Conservation (phyloP, 2,797 vertebrate species). For the Lateolabrax maculatus region DNA sequence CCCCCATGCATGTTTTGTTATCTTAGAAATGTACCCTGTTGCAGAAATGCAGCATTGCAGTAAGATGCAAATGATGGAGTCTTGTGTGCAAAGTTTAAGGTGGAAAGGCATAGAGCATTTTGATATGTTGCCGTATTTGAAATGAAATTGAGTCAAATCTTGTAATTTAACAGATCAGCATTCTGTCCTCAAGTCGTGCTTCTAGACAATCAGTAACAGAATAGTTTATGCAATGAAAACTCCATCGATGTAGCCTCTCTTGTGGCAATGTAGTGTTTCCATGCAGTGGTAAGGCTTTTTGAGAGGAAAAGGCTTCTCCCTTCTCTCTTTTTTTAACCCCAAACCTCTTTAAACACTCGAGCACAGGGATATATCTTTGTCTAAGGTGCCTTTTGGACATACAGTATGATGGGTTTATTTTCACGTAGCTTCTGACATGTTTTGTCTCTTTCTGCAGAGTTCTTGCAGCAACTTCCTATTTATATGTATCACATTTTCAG, state of each 20-base stretch:
- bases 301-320: constrained; percentile 35
- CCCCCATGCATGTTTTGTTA: constrained; percentile 59
- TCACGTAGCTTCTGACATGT: constrained; percentile 48
- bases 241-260: constrained; percentile 61
- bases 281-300: constrained; percentile 44
- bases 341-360: constrained; percentile 52
- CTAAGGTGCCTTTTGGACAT: constrained; percentile 84
- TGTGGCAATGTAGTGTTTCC: constrained; percentile 60
- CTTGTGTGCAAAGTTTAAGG: constrained; percentile 2
- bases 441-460: constrained; percentile 44
- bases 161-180: constrained; percentile 33
- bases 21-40: constrained; percentile 38
- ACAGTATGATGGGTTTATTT: constrained; percentile 69
- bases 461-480: constrained; percentile 32
- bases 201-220: constrained; percentile 70
- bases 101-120: constrained; percentile 21
- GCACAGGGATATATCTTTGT: constrained; percentile 74
- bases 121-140: constrained; percentile 37
- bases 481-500: constrained; percentile 49
- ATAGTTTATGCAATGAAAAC: constrained; percentile 69
- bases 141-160: constrained; percentile 29
- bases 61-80: constrained; percentile 21
- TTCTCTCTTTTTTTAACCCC: constrained; percentile 28
- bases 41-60: constrained; percentile 41
- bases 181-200: constrained; percentile 53